Evolutionary conservation across 2,888 invertebrate genomes (phyloP).

Genomic region (Sycophila texana): DNA sequence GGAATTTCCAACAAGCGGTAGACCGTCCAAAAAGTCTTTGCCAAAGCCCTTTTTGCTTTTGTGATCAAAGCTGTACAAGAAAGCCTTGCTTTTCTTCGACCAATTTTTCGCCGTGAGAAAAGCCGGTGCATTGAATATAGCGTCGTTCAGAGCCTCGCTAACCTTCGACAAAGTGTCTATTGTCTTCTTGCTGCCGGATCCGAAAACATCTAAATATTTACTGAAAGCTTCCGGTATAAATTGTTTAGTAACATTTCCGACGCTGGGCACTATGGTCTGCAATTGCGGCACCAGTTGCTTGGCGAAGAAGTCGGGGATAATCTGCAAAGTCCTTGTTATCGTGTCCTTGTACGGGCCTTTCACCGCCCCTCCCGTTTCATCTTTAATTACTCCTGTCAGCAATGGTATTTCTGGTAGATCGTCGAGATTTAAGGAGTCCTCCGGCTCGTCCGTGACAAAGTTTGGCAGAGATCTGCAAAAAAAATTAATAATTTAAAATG

Average conservation of each 20-base stretch:
- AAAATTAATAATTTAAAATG: not conserved
- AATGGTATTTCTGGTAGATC: slow-evolving; percentile 80
- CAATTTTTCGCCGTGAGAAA: slow-evolving; percentile 84
- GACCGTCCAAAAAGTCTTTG: slow-evolving; percentile 81
- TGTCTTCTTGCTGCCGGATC: not conserved
- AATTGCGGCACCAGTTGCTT: slow-evolving; percentile 73
- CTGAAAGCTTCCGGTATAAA: slow-evolving; percentile 63
- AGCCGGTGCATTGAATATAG: slow-evolving; percentile 86
- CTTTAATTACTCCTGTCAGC: slow-evolving; percentile 84
- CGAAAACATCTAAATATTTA: slow-evolving; percentile 61
- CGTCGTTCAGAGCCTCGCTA: slow-evolving; percentile 82
- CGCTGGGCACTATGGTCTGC: slow-evolving; percentile 70
- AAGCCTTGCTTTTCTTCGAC: slow-evolving; percentile 81
- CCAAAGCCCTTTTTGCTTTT: slow-evolving; percentile 81
- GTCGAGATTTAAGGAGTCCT: slow-evolving; percentile 79
- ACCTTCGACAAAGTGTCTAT: slow-evolving; percentile 78
- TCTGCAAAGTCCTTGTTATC: slow-evolving; percentile 72
- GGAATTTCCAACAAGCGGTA: slow-evolving; percentile 79
- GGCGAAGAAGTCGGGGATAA: slow-evolving; percentile 74
- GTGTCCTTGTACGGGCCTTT: slow-evolving; percentile 76
- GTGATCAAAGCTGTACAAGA: slow-evolving; percentile 86
- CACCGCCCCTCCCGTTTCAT: slow-evolving; percentile 83
- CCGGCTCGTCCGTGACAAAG: slow-evolving; percentile 80
- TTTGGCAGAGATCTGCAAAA: slow-evolving; percentile 80
- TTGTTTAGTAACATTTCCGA: slow-evolving; percentile 60